Base-by-base conservation (phyloP, 2,113 vertebrate genomes). In the Hucho hucho region DNA sequence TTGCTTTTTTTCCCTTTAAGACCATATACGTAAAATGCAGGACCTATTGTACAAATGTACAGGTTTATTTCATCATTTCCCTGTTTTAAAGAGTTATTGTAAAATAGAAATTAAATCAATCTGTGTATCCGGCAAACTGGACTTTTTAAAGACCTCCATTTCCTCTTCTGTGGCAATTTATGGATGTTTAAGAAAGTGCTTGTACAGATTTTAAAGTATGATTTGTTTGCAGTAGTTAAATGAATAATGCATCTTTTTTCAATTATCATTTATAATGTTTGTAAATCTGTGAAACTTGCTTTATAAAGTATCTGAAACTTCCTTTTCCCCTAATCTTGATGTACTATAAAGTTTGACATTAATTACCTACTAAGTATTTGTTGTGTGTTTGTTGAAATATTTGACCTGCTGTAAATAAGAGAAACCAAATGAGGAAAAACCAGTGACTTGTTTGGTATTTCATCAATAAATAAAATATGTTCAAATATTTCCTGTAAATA, bases 251-350 rank as follows among this genome's bases (percentile, higher is more conserved):
- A 26, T 79, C 65, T 73, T 81, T 67, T 89, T 79, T 86, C 65
- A 69, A 58, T 73, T 83, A 84, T 88, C 75, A 83, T 80, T 64
- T 68, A 73, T 86, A 84, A 89, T 82, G 80, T 92, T 90, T 91
- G 92, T 93, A 93, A 89, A 93, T 88, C 90, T 90, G 92, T 93
- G 90, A 91, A 81, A 74, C 79, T 87, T 92, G 83, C 91, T 91
- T 93, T 92, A 87, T 90, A 89, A 91, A 90, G 83, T 69, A 79
- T 80, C 76, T 37, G 69, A 89, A 82, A 76, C 22, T 64, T 58
- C 61, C 69, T 69, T 87, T 82, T 77, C 59, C 76, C 70, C 69
- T 68, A 69, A 76, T 86, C 81, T 86, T 74, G 83, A 85, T 92
- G 91, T 92, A 93, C 83, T 79, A 91, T 93, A 85, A 91, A 87